A percentile compares a stretch with the other conserved stretches of the same genome.
These are phyloP conservation scores for Apis dorsata DNA, from an alignment of 1,140 invertebrate genomes.

Conservation along the genomic window DNA sequence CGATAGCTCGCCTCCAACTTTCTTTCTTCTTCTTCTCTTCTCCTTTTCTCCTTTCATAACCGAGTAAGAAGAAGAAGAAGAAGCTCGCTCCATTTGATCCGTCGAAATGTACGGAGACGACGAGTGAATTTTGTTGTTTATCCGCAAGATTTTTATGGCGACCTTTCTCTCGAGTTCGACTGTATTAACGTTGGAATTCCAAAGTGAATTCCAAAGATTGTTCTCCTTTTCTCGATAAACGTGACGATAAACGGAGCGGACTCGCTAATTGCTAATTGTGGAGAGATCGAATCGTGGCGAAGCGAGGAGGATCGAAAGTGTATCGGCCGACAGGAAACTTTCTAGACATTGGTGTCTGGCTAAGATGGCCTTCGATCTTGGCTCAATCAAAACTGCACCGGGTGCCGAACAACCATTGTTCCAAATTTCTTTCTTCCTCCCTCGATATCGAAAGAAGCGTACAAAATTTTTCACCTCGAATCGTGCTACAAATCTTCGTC, in stretches of 20 bases:
- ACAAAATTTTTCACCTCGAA: too few species aligned
- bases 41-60: neutral
- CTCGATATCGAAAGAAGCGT: neutral
- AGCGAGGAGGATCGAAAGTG: slow-evolving; percentile 28
- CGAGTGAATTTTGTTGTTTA: too few species aligned
- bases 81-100: too few species aligned
- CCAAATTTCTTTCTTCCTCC: neutral
- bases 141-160: too few species aligned
- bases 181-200: too few species aligned
- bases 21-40: neutral
- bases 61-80: too few species aligned
- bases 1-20: slow-evolving; percentile 23
- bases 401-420: slow-evolving; percentile 17
- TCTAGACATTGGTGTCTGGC: slow-evolving; percentile 28
- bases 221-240: too few species aligned
- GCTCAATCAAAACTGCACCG: slow-evolving; percentile 17
- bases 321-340: slow-evolving; percentile 39
- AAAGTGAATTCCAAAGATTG: too few species aligned
- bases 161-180: too few species aligned
- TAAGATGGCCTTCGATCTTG: slow-evolving; percentile 5
- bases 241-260: neutral
- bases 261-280: neutral
- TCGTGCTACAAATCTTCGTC: too few species aligned
- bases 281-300: neutral
- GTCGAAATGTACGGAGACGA: too few species aligned